These are phyloP conservation scores for Tipula lateralis DNA, from an alignment of 2,888 invertebrate genomes.

Conservation along the genomic window DNA sequence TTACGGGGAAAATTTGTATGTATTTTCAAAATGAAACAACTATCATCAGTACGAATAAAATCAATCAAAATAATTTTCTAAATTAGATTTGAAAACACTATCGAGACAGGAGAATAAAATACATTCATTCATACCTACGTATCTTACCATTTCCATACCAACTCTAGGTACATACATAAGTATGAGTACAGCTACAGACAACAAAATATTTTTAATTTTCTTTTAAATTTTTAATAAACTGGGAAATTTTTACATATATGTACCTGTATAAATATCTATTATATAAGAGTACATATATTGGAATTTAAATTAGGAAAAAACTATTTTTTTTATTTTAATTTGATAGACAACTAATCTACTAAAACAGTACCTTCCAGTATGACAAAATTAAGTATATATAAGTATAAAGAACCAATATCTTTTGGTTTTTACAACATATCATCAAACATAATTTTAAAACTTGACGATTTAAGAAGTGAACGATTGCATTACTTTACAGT, in stretches of 20 bases:
- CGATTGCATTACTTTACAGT: too few species aligned
- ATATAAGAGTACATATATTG: background rate
- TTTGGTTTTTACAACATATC: too few species aligned
- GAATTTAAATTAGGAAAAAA: background rate
- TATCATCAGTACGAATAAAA: background rate
- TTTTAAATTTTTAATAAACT: background rate
- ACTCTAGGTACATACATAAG: background rate
- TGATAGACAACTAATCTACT: background rate
- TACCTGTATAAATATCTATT: background rate
- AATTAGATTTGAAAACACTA: background rate
- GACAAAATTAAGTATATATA: too few species aligned
- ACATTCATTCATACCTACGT: too few species aligned
- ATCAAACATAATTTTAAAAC: too few species aligned
- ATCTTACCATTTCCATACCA: background rate
- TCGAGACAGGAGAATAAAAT: background rate
- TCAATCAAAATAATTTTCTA: conserved; percentile 11
- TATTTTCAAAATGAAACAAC: background rate
- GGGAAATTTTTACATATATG: background rate
- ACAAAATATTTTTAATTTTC: background rate
- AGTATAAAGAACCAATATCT: too few species aligned
- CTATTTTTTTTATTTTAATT: background rate
- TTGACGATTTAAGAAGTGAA: too few species aligned
- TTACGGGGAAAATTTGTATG: background rate
- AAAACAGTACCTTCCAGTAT: too few species aligned
- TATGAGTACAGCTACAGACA: background rate